Conservation (phyloP, 2,797 vertebrate genomes). For the Sebastes taczanowskii region DNA sequence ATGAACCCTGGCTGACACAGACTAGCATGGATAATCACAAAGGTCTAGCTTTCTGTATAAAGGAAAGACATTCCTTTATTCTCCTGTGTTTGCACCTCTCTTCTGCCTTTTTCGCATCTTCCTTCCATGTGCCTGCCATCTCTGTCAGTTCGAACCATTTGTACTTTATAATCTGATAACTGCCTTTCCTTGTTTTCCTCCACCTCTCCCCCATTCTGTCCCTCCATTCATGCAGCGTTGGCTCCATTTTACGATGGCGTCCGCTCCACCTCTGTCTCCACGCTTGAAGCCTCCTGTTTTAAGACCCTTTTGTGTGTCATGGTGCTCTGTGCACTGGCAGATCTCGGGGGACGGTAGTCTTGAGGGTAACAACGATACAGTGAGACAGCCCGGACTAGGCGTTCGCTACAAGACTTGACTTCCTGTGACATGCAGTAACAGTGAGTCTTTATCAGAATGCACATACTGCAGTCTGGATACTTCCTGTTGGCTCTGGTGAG, state of each 20-base stretch:
- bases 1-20: background rate
- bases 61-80: background rate
- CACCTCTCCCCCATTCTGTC: background rate
- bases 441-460: background rate
- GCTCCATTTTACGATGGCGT: conserved; percentile 44
- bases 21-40: background rate
- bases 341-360: conserved; percentile 19
- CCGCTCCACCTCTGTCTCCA: conserved; percentile 23
- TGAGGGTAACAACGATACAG: background rate
- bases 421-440: background rate
- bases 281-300: conserved; percentile 11
- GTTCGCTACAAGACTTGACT: background rate
- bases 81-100: background rate
- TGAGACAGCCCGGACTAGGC: background rate
- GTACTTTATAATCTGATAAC: background rate
- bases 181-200: background rate
- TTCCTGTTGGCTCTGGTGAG: background rate
- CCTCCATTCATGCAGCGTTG: conserved; percentile 41
- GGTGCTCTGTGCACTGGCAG: conserved; percentile 15
- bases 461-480: background rate
- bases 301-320: conserved; percentile 17
- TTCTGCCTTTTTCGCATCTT: background rate
- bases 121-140: background rate
- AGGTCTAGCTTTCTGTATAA: background rate
- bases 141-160: background rate